These are phyloP conservation scores for Sinocyclocheilus anshuiensis DNA, from an alignment of 2,113 vertebrate species.

Conservation along the genomic window DNA sequence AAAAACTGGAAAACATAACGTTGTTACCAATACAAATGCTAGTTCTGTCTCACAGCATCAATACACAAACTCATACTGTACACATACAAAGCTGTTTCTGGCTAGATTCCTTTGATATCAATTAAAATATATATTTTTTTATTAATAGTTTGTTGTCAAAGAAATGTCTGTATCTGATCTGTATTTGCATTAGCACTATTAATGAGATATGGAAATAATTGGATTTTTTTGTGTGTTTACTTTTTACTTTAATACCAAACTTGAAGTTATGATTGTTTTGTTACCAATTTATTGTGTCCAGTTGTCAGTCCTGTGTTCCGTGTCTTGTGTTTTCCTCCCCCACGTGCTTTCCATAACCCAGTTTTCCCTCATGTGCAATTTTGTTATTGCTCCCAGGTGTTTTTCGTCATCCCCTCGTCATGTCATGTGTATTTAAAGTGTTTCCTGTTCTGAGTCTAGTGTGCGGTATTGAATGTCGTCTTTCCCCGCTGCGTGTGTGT, in stretches of 20 bases:
- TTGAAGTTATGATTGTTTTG: background rate
- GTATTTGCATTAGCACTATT: background rate
- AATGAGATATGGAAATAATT: background rate
- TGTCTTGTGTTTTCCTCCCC: too few species aligned
- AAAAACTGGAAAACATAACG: background rate
- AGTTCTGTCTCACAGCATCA: background rate
- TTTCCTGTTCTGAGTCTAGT: too few species aligned
- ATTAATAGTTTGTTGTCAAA: background rate
- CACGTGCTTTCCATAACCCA: too few species aligned
- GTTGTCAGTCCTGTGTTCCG: too few species aligned
- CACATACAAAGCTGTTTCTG: background rate
- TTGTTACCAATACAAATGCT: background rate
- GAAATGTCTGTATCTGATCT: background rate
- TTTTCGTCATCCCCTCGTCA: too few species aligned
- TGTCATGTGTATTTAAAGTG: too few species aligned
- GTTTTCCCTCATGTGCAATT: too few species aligned
- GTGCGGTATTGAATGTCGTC: too few species aligned
- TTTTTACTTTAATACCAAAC: background rate
- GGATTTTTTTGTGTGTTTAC: background rate
- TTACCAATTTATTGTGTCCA: background rate
- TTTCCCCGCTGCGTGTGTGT: too few species aligned
- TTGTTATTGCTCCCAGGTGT: too few species aligned
- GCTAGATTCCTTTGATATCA: background rate
- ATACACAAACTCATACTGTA: background rate
- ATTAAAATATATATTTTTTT: background rate